Conservation (phyloP, 2,797 vertebrate species). For the Merluccius polli region DNA sequence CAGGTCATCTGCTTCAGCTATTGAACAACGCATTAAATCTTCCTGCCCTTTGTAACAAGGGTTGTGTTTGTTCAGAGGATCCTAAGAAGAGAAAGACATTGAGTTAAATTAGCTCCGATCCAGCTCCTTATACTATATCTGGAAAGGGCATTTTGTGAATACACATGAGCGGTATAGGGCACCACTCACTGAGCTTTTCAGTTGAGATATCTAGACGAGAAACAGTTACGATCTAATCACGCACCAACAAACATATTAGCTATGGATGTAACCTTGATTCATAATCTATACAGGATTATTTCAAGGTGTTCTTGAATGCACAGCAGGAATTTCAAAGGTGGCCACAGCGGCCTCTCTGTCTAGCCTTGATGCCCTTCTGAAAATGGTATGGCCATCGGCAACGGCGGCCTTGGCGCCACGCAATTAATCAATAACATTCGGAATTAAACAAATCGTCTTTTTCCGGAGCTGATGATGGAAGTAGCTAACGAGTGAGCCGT, state of each 20-base stretch:
- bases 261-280: neutral
- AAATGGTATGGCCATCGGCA: too few relatives aligned
- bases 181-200: neutral
- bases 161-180: neutral
- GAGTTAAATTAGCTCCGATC: neutral
- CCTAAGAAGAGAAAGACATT: neutral
- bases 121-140: neutral
- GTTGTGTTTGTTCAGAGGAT: neutral
- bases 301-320: neutral
- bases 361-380: too few relatives aligned
- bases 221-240: neutral
- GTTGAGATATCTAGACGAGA: neutral
- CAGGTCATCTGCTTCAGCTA: constrained; percentile 23
- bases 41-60: neutral
- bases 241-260: neutral
- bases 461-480: too few relatives aligned
- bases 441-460: too few relatives aligned
- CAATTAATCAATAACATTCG: too few relatives aligned
- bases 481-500: too few relatives aligned
- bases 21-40: neutral
- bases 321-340: too few relatives aligned
- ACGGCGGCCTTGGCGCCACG: too few relatives aligned
- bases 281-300: neutral
- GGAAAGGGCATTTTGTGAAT: neutral
- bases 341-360: too few relatives aligned